These are phyloP conservation scores for Brachylomia viminalis DNA, from an alignment of 2,888 invertebrate genomes.

Conservation along the genomic window DNA sequence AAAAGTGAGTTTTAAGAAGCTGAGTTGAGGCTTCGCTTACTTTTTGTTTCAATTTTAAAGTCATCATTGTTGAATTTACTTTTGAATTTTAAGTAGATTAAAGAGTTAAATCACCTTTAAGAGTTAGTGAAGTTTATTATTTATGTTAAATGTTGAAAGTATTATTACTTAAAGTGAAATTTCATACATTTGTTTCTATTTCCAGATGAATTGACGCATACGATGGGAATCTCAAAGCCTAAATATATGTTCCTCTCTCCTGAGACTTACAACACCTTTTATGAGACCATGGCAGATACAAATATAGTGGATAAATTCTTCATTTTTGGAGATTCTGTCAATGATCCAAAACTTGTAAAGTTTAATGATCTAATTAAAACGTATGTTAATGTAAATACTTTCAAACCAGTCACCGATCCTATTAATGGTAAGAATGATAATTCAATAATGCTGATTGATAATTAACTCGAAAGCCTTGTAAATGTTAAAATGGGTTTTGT, in stretches of 20 bases:
- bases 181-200: slow-evolving; percentile 33
- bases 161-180: not conserved
- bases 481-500: slow-evolving; percentile 20
- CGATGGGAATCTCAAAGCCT: slow-evolving; percentile 78
- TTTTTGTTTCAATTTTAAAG: not conserved
- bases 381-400: slow-evolving; percentile 68
- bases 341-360: slow-evolving; percentile 58
- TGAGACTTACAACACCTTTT: slow-evolving; percentile 71
- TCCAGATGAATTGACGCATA: slow-evolving; percentile 80
- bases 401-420: slow-evolving; percentile 63
- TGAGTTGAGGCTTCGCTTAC: not conserved
- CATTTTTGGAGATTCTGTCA: slow-evolving; percentile 70
- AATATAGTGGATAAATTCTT: slow-evolving; percentile 70
- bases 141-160: not conserved
- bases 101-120: not conserved
- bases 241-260: slow-evolving; percentile 80
- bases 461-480: slow-evolving; percentile 13
- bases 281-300: slow-evolving; percentile 66
- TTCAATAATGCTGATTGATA: slow-evolving; percentile 21
- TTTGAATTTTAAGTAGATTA: slow-evolving; percentile 9
- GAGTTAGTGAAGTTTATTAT: not conserved
- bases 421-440: slow-evolving; percentile 71
- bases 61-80: slow-evolving; percentile 1
- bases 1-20: slow-evolving; percentile 69
- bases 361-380: slow-evolving; percentile 70